phyloP scores from a whole-genome alignment of 1,140 invertebrate genomes.

The Rhysida immarginata region DNA sequence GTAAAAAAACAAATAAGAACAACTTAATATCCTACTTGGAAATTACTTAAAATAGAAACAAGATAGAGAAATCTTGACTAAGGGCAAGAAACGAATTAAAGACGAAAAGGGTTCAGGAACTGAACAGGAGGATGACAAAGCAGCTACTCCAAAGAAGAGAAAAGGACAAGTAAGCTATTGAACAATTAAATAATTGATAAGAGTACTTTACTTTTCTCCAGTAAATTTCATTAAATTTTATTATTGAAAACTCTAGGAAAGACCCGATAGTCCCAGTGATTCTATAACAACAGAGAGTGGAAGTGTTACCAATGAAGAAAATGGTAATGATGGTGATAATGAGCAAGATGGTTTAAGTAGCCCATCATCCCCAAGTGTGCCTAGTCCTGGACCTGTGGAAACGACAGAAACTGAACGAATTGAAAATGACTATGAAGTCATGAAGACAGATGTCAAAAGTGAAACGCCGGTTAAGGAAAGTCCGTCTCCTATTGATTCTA shows the following conservation, averaged over 20 bases:
- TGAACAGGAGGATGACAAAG: constrained; percentile 41
- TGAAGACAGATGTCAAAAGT: neutral
- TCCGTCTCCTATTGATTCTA: neutral
- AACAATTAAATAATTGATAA: neutral
- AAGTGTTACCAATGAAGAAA: constrained; percentile 28
- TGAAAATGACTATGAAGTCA: neutral
- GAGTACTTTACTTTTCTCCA: neutral
- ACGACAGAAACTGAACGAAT: neutral
- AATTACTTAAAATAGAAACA: too few species aligned
- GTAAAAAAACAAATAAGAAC: too few species aligned
- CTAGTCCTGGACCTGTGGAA: constrained; percentile 6
- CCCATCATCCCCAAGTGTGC: constrained; percentile 7
- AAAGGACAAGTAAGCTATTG: constrained; percentile 21
- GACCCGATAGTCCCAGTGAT: constrained; percentile 24
- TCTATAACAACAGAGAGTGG: constrained; percentile 27
- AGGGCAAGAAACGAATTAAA: constrained; percentile 47
- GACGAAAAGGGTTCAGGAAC: constrained; percentile 32
- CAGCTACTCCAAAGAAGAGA: constrained; percentile 43
- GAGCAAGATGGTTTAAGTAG: constrained; percentile 14
- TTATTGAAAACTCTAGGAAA: constrained; percentile 14
- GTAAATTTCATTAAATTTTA: neutral
- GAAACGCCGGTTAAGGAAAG: too few species aligned
- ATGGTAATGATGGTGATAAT: constrained; percentile 25
- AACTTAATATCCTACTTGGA: too few species aligned
- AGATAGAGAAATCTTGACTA: too few species aligned